Evolutionary conservation across 2,888 invertebrate genomes (phyloP), one percentile per base, ranked within the genome.

Genomic region (Scaptomyza cyrtandrae): DNA sequence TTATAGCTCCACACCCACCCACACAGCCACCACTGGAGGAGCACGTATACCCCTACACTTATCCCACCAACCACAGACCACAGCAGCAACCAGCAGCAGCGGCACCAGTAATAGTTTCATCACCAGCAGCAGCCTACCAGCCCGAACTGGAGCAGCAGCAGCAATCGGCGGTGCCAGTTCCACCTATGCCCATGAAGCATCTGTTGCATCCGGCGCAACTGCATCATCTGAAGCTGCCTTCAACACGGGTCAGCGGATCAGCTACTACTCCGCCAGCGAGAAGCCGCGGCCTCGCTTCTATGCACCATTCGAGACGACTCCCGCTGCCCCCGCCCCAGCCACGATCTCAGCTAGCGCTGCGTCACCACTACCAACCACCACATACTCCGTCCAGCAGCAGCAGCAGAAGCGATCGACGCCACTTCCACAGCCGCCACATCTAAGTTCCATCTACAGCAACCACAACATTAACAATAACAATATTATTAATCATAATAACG

Each of bases 1-100:
- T 88, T 89, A 89, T 91, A 89, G 90, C 80, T 90, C 90, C 80
- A 84, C 90, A 85, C 86, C 81, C 88, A 88, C 79, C 85, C 71
- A 73, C 74, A 82, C 78, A 81, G 64, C 69, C 57, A 58, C 59
- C 44, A 27, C 57, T 59, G 58, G 71, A 72, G 74, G 67, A 81
- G 43, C 82, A 69, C 80, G 74, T 68, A 46, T 80, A 60, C 82
- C 82, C 52, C 24, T 68, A 43, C 60, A 59, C 11, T 19, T 75
- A 76, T 72, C 75, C 71, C 13, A 24, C 41, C 24, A 75, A 72
- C 58, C 75, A 79, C 80, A 78, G 71, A 73, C 72, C 62, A 70
- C 67, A 53, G 35, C 63, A 70, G 65, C 76, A 64, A 71, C 78
- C 83, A 78, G 19, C 82, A 70, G 71, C 68, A 54, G 48, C 41